A percentile compares a stretch with the other conserved stretches of the same genome.
These are phyloP conservation scores for Boleophthalmus pectinirostris DNA, from an alignment of 2,113 vertebrate genomes.

Conservation along the genomic window DNA sequence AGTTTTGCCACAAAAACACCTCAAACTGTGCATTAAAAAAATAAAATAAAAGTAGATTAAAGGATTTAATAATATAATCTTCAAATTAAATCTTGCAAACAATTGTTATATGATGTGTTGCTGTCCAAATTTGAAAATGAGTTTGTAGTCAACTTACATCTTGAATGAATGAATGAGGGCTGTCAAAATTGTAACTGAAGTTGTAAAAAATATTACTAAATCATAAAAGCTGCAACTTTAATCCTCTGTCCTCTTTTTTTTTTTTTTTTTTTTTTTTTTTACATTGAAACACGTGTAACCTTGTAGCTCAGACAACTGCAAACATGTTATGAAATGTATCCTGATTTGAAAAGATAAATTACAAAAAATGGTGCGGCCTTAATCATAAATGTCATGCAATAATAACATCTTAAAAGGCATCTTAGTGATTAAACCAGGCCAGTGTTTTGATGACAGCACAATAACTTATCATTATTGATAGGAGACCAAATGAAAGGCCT, in stretches of 20 bases:
- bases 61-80: too few species aligned
- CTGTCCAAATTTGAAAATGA: too few species aligned
- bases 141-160: too few species aligned
- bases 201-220: too few species aligned
- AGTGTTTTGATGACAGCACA: not conserved
- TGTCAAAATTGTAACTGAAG: too few species aligned
- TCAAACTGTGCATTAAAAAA: not conserved
- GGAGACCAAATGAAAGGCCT: not conserved
- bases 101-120: too few species aligned
- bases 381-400: not conserved
- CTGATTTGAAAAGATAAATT: not conserved
- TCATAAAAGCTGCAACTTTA: too few species aligned
- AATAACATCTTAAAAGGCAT: not conserved
- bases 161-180: too few species aligned
- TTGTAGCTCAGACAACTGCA: not conserved
- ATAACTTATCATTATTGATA: not conserved
- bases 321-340: not conserved
- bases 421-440: not conserved
- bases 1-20: constrained; percentile 51
- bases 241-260: not conserved
- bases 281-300: not conserved
- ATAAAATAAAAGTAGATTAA: too few species aligned
- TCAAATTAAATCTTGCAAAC: too few species aligned
- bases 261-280: too few species aligned
- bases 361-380: too few species aligned